Conservation (phyloP, 2,888 invertebrate species). For the Criorhina ranunculi region DNA sequence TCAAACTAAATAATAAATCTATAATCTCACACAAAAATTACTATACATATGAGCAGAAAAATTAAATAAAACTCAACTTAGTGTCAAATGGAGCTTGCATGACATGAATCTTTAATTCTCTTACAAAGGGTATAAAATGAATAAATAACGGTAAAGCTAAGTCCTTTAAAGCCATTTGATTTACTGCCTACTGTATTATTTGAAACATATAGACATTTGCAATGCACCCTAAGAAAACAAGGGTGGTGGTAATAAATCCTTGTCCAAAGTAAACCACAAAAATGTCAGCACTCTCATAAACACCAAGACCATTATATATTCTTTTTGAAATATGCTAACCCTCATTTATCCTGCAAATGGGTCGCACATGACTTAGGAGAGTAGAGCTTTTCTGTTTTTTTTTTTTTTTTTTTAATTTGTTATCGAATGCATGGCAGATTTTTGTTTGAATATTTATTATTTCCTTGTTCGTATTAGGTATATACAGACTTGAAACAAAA, state of each 20-base stretch:
- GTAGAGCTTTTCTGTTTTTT: not conserved
- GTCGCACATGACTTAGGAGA: slow-evolving; percentile 30
- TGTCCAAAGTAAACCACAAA: slow-evolving; percentile 43
- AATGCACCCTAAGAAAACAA: not conserved
- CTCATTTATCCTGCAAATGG: slow-evolving; percentile 42
- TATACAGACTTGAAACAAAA: slow-evolving; percentile 24
- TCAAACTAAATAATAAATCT: not conserved
- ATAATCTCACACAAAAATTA: not conserved
- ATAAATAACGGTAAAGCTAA: not conserved
- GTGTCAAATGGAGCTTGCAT: not conserved
- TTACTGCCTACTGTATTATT: slow-evolving; percentile 20
- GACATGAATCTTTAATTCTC: not conserved
- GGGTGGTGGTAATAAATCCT: slow-evolving; percentile 47
- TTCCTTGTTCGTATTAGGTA: slow-evolving; percentile 7
- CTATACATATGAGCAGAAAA: not conserved
- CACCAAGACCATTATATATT: slow-evolving; percentile 24
- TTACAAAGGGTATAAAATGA: not conserved
- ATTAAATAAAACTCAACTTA: not conserved
- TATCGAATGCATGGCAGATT: slow-evolving; percentile 35
- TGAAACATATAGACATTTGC: not conserved
- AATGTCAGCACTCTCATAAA: slow-evolving; percentile 46
- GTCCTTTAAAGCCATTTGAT: slow-evolving; percentile 10
- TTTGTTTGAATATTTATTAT: not conserved
- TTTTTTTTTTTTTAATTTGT: slow-evolving; percentile 14
- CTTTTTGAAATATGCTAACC: slow-evolving; percentile 26